Conservation (phyloP, 2,888 invertebrate genomes). For the Eupithecia exiguata region DNA sequence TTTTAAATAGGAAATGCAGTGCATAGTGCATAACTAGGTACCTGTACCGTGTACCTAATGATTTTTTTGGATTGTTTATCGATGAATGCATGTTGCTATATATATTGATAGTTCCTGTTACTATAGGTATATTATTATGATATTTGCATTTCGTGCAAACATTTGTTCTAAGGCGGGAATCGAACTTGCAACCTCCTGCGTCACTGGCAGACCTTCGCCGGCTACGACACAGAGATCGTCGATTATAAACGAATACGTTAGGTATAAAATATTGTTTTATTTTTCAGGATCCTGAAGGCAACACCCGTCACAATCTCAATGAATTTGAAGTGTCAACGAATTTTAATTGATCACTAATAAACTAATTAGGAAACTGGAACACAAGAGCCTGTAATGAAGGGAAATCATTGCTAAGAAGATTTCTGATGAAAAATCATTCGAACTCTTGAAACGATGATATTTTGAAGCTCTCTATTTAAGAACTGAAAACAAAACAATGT, state of each 20-base stretch:
- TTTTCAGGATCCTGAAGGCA: not conserved
- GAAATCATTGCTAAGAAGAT: not conserved
- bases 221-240: no score
- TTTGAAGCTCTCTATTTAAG: not conserved
- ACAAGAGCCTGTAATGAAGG: not conserved
- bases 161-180: no score
- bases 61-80: slow-evolving; percentile 1
- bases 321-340: not conserved
- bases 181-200: no score
- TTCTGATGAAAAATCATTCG: not conserved
- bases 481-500: not conserved
- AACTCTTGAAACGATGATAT: not conserved
- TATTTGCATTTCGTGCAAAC: no score
- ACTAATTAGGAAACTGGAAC: not conserved
- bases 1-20: slow-evolving; percentile 12
- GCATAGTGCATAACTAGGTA: no score
- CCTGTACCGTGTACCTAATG: no score
- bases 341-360: not conserved
- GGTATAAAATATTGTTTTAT: not conserved
- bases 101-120: not conserved
- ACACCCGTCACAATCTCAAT: not conserved
- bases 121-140: no score
- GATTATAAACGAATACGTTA: no score
- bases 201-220: no score
- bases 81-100: not conserved